phyloP scores from a whole-genome alignment of 2,797 vertebrate species.

The Paedocypris micromegethes region DNA sequence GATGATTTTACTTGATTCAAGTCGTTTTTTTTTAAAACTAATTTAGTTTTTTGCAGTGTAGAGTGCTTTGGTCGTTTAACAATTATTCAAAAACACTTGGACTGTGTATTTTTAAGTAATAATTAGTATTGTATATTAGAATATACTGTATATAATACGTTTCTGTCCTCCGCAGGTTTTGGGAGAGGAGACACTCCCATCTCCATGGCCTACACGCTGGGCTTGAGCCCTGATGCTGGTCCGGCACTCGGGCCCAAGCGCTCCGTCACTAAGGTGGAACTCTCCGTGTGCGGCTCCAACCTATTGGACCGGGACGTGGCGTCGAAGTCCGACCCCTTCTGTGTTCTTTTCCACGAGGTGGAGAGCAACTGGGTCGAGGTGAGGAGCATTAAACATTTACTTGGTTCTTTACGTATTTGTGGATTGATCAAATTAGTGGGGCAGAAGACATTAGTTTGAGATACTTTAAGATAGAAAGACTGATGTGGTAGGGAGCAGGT shows the following conservation, averaged over 20 bases:
- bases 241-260: conserved; percentile 75
- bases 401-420: background rate
- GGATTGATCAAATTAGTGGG: background rate
- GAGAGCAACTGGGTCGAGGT: conserved; percentile 92
- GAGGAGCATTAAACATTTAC: conserved; percentile 27
- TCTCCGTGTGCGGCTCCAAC: conserved; percentile 83
- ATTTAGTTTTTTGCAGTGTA: too few species aligned
- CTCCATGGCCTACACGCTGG: conserved; percentile 82
- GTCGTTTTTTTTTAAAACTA: too few species aligned
- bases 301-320: conserved; percentile 94
- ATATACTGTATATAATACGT: background rate
- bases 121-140: background rate
- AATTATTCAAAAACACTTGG: too few species aligned
- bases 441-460: background rate
- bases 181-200: conserved; percentile 55
- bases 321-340: conserved; percentile 97
- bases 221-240: conserved; percentile 51
- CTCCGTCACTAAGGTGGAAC: conserved; percentile 86
- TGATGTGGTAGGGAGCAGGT: background rate
- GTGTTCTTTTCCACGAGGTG: conserved; percentile 89
- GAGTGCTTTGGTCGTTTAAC: too few species aligned
- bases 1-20: too few species aligned
- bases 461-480: background rate
- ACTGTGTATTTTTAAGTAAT: background rate
- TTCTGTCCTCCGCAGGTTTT: conserved; percentile 58